Evolutionary conservation across 2,797 vertebrate species (phyloP).

Genomic region (Hypotaenidia philippensis): DNA sequence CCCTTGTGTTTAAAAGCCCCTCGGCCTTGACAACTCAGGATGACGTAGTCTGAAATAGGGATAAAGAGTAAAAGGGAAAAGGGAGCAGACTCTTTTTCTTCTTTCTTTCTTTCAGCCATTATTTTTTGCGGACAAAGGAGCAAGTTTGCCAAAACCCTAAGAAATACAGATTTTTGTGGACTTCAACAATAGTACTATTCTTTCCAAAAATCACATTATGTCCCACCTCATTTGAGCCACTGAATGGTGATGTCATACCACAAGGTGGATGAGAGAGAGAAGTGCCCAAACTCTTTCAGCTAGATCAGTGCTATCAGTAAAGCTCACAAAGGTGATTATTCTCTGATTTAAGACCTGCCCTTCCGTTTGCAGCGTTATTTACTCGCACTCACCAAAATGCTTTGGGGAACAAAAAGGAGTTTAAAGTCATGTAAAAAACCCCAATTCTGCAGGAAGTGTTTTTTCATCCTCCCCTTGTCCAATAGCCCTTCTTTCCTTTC

Average conservation of each 20-base stretch:
- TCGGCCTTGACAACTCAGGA: not conserved
- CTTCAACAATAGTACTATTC: conserved; percentile 63
- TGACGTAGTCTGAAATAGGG: not conserved
- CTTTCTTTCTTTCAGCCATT: conserved; percentile 20
- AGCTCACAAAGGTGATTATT: conserved; percentile 33
- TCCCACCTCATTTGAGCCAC: conserved; percentile 69
- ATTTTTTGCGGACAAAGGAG: conserved; percentile 66
- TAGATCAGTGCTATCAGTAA: conserved; percentile 60
- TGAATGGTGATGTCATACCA: conserved; percentile 52
- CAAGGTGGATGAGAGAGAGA: conserved; percentile 1
- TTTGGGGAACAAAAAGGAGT: conserved; percentile 29
- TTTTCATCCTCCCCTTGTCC: not conserved
- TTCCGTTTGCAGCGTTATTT: not conserved
- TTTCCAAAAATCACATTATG: conserved; percentile 67
- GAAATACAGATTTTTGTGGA: conserved; percentile 61
- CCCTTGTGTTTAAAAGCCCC: not conserved
- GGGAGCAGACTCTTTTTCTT: not conserved
- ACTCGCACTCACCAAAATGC: conserved; percentile 19
- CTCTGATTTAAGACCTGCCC: conserved; percentile 69
- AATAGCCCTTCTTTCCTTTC: not conserved
- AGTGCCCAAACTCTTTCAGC: conserved; percentile 34
- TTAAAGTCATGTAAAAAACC: conserved; percentile 10
- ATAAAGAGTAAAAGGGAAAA: conserved; percentile 19
- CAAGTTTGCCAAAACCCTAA: conserved; percentile 56
- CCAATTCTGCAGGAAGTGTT: not conserved